Evolutionary conservation across 2,888 invertebrate species (phyloP), one percentile per base, ranked within the genome.

Genomic region (Acleris laterana): DNA sequence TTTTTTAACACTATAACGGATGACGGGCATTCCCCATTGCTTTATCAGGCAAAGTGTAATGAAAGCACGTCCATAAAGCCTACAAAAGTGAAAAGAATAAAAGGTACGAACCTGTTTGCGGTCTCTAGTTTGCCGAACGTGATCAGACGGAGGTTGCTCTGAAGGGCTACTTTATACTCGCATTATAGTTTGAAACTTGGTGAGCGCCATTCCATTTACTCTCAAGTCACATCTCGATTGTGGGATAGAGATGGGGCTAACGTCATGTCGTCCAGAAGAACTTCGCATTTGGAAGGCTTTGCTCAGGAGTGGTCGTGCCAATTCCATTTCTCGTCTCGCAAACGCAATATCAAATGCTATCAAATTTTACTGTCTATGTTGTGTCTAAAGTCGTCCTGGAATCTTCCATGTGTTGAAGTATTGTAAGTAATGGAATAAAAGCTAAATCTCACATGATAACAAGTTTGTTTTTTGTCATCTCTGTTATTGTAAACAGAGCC

Each of bases 71-170:
- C 71, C 79, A 71, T 72, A 75, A 75, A 79, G 75, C 77, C 81
- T 77, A 80, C 81, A 81, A 85, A 84, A 87, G 82, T 82, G 79
- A 84, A 80, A 85, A 87, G 81, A 78, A 84, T 81, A 89, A 86
- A 85, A 81, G 72, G 73, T 76, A 81, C 79, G 76, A 81, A 84
- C 85, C 84, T 89, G 90, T 90, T 90, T 90, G 90, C 88, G 80
- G 85, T 85, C 79, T 82, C 78, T 79, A 84, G 89, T 91, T 90
- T 89, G 86, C 84, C 71, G 90, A 90, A 92, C 91, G 92, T 93
- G 92, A 91, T 89, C 89, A 89, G 91, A 90, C 89, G 78, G 81
- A 76, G 77, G 79, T 84, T 81, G 80, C 74, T 38, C 38, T 38
- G 38, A 38, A 38, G 38, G 38, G 13, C 38, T 38, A 38, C 13